A percentile compares a stretch with the other conserved stretches of the same genome.
Evolutionary conservation across 2,797 vertebrate genomes (phyloP).

Genomic region (Megaceryle alcyon): DNA sequence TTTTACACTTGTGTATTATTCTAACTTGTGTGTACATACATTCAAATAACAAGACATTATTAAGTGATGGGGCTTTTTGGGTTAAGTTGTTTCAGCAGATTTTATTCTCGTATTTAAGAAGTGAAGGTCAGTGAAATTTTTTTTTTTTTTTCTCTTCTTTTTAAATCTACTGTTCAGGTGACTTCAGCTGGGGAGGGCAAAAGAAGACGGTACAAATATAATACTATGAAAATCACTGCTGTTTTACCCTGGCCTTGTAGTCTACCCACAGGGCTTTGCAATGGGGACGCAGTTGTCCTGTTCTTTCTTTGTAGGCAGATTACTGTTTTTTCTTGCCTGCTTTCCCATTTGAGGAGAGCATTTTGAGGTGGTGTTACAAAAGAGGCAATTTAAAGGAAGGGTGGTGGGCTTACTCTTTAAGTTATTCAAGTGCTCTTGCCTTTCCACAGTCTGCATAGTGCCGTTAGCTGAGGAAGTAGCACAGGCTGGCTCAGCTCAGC

Average conservation of each 20-base stretch:
- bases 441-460: background rate
- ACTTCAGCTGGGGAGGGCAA: background rate
- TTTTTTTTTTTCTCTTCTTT: background rate
- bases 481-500: background rate
- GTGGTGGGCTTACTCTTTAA: background rate
- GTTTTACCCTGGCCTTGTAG: background rate
- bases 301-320: background rate
- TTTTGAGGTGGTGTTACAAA: background rate
- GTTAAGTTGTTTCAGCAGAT: background rate
- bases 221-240: background rate
- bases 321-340: background rate
- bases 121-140: background rate
- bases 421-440: background rate
- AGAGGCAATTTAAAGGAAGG: background rate
- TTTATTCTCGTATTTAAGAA: background rate
- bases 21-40: fast-evolving
- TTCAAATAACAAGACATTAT: background rate
- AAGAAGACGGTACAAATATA: background rate
- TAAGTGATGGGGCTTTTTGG: background rate
- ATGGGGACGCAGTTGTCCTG: background rate
- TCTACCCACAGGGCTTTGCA: background rate
- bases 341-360: background rate
- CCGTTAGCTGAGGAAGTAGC: background rate
- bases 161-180: background rate
- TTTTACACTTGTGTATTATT: background rate